Evolutionary conservation across 2,888 invertebrate species (phyloP), one percentile per base, ranked within the genome.

Genomic region (Ethmia dodecea): DNA sequence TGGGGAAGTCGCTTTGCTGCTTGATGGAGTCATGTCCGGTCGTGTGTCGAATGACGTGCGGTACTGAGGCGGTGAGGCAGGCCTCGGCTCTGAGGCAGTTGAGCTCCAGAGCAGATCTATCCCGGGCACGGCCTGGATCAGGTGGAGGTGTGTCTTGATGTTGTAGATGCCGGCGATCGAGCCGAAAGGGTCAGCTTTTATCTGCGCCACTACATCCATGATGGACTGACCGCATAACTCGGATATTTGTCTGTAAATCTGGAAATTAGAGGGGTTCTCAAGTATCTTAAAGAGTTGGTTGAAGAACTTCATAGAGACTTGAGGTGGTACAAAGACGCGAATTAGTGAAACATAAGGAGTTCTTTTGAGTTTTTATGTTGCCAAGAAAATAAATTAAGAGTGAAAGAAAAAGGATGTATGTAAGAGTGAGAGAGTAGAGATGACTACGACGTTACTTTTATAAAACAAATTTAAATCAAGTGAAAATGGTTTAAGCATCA

Each of bases 161-260:
- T 91, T 91, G 67, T 86, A 90, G 55, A 91, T 88, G 33, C 90
- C 91, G 2, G 88, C 90, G 11, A 88, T 52, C 13, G 87, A 66
- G 1, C 90, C 90, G 50, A 87, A 89, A 0, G 88, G 89, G 37
- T 89, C 88, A 0, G 78, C 74, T 33, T 79, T 79, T 20, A 90
- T 71, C 41, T 86, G 77, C 2, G 80, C 68, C 13, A 81, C 74
- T 5, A 90, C 73, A 28, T 83, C 83, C 16, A 72, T 60, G 1
- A 77, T 48, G 1, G 79, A 60, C 26, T 80, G 65, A 5, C 83
- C 66, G 41, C 81, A 64, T 2, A 88, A 49, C 34, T 81, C 81
- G 0, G 88, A 75, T 49, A 91, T 87, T 56, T 89, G 78, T 32
- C 59, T 63, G 60, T 72, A 76, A 31, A 80, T 80, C 71, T 87